Conservation (phyloP, 1,140 invertebrate genomes). For the Tetramorium simillimum region DNA sequence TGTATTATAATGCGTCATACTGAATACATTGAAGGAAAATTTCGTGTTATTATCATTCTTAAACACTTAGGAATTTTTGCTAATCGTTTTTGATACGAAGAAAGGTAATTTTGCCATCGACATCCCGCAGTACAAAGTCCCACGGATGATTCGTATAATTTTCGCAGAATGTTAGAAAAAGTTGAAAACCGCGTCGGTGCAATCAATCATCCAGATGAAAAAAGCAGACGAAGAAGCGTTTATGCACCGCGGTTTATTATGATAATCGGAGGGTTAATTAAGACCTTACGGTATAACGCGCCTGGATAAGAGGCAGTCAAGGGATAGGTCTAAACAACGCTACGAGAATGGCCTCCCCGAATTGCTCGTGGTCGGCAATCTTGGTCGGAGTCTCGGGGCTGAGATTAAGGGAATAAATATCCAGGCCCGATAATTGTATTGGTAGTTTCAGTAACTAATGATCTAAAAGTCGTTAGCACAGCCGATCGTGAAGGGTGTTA, state of each 20-base stretch:
- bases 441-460: slow-evolving; percentile 86
- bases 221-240: background rate
- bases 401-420: slow-evolving; percentile 85
- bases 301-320: slow-evolving; percentile 39
- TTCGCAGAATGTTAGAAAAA: slow-evolving; percentile 32
- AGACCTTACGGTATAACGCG: slow-evolving; percentile 61
- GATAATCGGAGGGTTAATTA: slow-evolving; percentile 70
- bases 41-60: background rate
- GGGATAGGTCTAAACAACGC: slow-evolving; percentile 42
- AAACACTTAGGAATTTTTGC: background rate
- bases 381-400: slow-evolving; percentile 63
- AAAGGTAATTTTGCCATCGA: slow-evolving; percentile 2
- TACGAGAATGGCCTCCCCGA: slow-evolving; percentile 70
- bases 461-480: slow-evolving; percentile 85
- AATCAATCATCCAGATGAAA: slow-evolving; percentile 51
- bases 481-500: slow-evolving; percentile 78
- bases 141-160: slow-evolving; percentile 35
- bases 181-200: slow-evolving; percentile 33
- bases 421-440: slow-evolving; percentile 84
- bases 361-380: slow-evolving; percentile 77
- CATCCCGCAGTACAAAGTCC: slow-evolving; percentile 29
- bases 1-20: background rate
- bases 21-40: background rate
- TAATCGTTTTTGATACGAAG: slow-evolving; percentile 27
- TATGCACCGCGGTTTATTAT: slow-evolving; percentile 54